A percentile compares a stretch with the other conserved stretches of the same genome.
phyloP scores from a whole-genome alignment of 2,888 invertebrate species.

The Caradrina kadenii region DNA sequence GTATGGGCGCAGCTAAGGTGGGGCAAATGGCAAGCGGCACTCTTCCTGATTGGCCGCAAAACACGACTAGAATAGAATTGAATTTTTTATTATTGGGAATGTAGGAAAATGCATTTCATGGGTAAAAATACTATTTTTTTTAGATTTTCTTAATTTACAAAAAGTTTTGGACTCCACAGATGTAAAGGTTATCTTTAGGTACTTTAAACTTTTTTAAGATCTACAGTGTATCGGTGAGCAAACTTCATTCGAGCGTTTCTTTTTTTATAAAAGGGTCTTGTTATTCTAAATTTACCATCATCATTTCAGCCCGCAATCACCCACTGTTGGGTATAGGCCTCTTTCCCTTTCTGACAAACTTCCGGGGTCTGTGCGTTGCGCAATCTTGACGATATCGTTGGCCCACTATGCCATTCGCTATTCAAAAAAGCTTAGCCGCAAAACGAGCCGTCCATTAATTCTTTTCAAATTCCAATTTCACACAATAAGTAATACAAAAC shows the following conservation, averaged over 20 bases:
- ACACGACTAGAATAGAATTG: slow-evolving; percentile 30
- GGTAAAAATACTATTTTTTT: not conserved
- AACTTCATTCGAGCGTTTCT: not conserved
- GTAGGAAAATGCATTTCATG: not conserved
- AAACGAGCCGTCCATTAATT: not conserved
- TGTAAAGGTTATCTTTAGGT: not conserved
- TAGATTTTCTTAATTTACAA: not conserved
- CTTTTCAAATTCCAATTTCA: slow-evolving; percentile 5
- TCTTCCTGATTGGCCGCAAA: slow-evolving; percentile 52
- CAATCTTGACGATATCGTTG: too few relatives aligned
- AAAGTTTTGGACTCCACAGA: not conserved
- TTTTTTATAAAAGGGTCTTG: not conserved
- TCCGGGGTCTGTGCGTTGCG: too few relatives aligned
- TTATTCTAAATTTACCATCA: not conserved
- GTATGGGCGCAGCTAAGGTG: slow-evolving; percentile 58
- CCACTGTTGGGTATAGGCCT: too few relatives aligned
- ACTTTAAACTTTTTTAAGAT: not conserved
- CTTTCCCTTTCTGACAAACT: too few relatives aligned
- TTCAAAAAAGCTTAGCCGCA: not conserved
- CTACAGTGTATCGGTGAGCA: not conserved
- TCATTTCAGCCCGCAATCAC: too few relatives aligned
- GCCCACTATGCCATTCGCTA: not conserved
- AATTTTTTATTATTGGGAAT: slow-evolving; percentile 12
- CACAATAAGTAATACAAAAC: slow-evolving; percentile 12
- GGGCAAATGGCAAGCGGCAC: slow-evolving; percentile 58